A percentile compares a stretch with the other conserved stretches of the same genome.
These are phyloP conservation scores for Myiopsitta monachus DNA, from an alignment of 2,113 vertebrate genomes.

Conservation along the genomic window DNA sequence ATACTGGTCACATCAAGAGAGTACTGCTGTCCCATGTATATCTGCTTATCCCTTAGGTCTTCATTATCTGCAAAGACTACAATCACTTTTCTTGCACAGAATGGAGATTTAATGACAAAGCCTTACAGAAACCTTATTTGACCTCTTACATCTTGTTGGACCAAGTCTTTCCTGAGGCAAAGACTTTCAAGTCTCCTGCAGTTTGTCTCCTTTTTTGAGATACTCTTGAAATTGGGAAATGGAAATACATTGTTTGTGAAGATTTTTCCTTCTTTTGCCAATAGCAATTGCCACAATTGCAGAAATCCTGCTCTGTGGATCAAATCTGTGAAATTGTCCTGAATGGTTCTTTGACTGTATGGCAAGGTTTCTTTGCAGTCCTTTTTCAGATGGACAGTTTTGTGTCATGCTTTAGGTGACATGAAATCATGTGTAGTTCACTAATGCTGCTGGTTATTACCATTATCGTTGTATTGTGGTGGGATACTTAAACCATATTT, in stretches of 20 bases:
- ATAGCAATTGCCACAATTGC: not conserved
- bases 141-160: not conserved
- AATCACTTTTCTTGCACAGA: not conserved
- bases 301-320: not conserved
- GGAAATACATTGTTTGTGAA: not conserved
- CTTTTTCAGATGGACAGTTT: not conserved
- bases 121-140: not conserved
- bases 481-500: constrained; percentile 51
- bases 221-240: not conserved
- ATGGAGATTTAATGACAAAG: not conserved
- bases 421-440: not conserved
- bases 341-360: not conserved
- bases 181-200: not conserved
- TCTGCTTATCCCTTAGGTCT: not conserved
- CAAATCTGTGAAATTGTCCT: not conserved
- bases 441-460: constrained; percentile 3
- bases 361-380: not conserved
- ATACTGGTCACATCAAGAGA: not conserved
- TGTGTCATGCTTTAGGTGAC: not conserved
- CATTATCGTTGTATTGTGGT: constrained; percentile 25
- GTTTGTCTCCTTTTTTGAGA: not conserved
- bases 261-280: not conserved
- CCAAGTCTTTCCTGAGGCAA: not conserved
- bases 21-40: not conserved
- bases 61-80: not conserved